Base-by-base conservation (phyloP, 2,113 vertebrate genomes). In the Hippolais icterina region DNA sequence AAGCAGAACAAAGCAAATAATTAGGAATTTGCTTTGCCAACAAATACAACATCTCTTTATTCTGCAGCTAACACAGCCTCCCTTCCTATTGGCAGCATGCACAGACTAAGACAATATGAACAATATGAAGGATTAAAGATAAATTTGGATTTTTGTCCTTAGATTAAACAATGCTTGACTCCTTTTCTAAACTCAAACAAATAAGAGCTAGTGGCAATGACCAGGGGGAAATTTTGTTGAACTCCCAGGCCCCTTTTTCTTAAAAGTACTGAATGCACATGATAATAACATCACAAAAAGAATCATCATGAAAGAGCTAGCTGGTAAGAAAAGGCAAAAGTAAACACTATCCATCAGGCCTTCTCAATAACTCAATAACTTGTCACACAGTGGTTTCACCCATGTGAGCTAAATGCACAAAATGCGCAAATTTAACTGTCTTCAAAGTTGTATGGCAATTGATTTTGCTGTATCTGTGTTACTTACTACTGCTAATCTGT, bases 11-110 rank as follows among this genome's bases (percentile, higher is more conserved):
- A 37, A 74, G 59, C 89, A 76, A 85, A 89, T 83, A 79, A 83
- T 91, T 92, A 68, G 42, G 25, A 80, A 92, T 90, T 96, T 70
- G 19, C 33, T 89, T 96, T 92, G 84, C 94, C 95, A 97, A 90
- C 80, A 91, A 15, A 88, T 41, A 92, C 49, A 53, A 89, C 35
- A 49, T 79, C 31, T 94, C 75, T 87, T 82, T 70, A 52, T 60
- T 83, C 92, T 83, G 31, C 59, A 91, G 54, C 35, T 88, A 86
- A 83, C 29, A 72, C 5, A 70, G 31, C 35, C 47, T 83, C 41
- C 50, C 57, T 96, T 96, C 76, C 57, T 77, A 44, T 47, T 86
- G 78, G 60, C 79, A 94, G 35, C 52, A 68, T 52, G 47, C 68
- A 74, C 35, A 72, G 22, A 70, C 19, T 54, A 39, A 65, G 88